Evolutionary conservation across 2,797 vertebrate genomes (phyloP), one percentile per base, ranked within the genome.

Genomic region (Cryptoprocta ferox): DNA sequence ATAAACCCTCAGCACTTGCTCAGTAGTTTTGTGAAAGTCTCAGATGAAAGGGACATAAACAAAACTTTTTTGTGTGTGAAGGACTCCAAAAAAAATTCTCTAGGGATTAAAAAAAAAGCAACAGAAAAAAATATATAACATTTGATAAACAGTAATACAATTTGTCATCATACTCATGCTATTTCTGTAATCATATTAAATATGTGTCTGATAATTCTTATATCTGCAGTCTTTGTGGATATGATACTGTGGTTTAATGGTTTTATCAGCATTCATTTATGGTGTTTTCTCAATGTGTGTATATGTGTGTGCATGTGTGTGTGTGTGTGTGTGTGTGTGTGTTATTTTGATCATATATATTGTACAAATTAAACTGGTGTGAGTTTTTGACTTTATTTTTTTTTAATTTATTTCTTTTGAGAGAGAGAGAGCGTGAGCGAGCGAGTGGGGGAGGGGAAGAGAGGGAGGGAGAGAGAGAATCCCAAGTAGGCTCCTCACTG

Each of bases 101-200:
- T n/a, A n/a, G n/a, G n/a, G n/a, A n/a, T n/a, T n/a, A n/a, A n/a
- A n/a, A n/a, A n/a, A n/a, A n/a, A n/a, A n/a, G n/a, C n/a, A n/a
- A n/a, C n/a, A n/a, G n/a, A n/a, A n/a, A n/a, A n/a, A n/a, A n/a
- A n/a, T n/a, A 90, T 78, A 21, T 24, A 82, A 53, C 37, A 91
- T 65, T 95, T 91, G 50, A 30, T 79, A 21, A 87, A 83, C 1
- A 84, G 21, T 28, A 75, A 75, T 45, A 75, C 15, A 92, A 78
- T 59, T 94, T 92, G 11, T 56, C 53, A 82, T 83, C 28, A 91
- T 88, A 18, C 6, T 94, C 76, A 70, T 92, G 66, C 48, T 85
- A n/a, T 79, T 93, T 81, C 59, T 91, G 87, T 61, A 66, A 68
- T 37, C 10, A 48, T 82, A 86, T 78, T 56, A 90, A 86, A 53